Percentiles rank a stretch among this genome's conserved stretches.
Conservation (phyloP, 2,113 vertebrate genomes). For the Mixornis gularis region DNA sequence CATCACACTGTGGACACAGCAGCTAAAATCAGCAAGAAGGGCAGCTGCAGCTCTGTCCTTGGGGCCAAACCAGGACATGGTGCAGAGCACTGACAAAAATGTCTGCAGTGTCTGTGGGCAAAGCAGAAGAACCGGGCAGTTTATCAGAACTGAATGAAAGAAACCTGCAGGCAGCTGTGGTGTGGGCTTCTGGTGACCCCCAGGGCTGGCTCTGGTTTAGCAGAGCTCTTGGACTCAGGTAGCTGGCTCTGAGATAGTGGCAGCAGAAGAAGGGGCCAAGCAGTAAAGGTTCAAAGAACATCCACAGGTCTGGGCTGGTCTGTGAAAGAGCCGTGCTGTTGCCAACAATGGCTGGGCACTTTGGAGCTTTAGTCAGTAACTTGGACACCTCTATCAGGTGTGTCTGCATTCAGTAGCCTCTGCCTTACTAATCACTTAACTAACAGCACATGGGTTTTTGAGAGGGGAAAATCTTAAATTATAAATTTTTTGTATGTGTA, state of each 20-base stretch:
- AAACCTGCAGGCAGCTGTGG: fast-evolving
- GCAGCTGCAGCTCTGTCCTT: not conserved
- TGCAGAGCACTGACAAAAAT: not conserved
- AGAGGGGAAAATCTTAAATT: not conserved
- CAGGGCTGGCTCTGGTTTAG: not conserved
- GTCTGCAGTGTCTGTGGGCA: not conserved
- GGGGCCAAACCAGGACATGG: not conserved
- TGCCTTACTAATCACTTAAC: not conserved
- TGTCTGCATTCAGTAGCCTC: not conserved
- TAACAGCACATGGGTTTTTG: not conserved
- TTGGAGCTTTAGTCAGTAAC: not conserved
- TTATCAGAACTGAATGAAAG: not conserved
- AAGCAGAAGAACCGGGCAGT: not conserved
- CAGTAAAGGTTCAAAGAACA: not conserved
- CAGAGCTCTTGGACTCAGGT: not conserved
- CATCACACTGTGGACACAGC: not conserved
- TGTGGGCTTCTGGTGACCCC: not conserved
- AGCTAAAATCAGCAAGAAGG: not conserved
- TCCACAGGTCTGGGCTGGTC: not conserved
- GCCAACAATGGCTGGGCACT: not conserved
- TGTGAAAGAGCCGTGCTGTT: not conserved
- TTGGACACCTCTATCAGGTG: not conserved
- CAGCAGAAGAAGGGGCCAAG: not conserved
- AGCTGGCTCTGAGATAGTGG: not conserved
- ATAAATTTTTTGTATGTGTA: not conserved